Conservation (phyloP, 2,797 vertebrate genomes). For the Gallinago nigripennis region DNA sequence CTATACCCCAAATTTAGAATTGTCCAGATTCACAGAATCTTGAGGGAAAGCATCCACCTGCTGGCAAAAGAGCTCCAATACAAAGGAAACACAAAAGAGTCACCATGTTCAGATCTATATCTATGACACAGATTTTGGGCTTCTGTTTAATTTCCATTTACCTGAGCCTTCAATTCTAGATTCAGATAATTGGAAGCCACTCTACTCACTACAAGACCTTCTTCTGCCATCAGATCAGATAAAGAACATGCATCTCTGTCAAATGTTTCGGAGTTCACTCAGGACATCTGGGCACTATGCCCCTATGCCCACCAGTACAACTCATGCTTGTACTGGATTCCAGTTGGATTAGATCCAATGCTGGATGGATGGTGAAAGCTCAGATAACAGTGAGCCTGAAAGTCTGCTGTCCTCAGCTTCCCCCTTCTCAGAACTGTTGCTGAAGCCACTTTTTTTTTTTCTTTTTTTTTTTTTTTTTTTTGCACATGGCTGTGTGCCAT, state of each 20-base stretch:
- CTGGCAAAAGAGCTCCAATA: not conserved
- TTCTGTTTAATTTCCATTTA: not conserved
- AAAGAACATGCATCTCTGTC: not conserved
- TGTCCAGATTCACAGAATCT: not conserved
- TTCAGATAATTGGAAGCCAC: not conserved
- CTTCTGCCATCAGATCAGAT: not conserved
- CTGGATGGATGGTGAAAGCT: not conserved
- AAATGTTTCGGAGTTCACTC: not conserved
- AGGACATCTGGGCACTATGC: not conserved
- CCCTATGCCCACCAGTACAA: not conserved
- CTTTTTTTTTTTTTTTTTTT: not conserved
- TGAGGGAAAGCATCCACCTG: not conserved
- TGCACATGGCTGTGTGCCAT: not conserved
- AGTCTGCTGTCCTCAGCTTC: constrained; percentile 2
- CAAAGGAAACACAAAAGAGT: not conserved
- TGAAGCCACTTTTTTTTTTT: not conserved
- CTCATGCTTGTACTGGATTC: not conserved
- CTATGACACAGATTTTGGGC: not conserved
- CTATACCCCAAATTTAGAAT: not conserved
- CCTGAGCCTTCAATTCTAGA: not conserved
- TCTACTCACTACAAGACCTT: not conserved
- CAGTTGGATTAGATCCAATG: not conserved
- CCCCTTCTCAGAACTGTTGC: not conserved
- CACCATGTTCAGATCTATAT: fast-evolving
- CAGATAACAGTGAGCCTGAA: not conserved